phyloP scores from a whole-genome alignment of 2,797 vertebrate genomes.

The Leuciscus waleckii region DNA sequence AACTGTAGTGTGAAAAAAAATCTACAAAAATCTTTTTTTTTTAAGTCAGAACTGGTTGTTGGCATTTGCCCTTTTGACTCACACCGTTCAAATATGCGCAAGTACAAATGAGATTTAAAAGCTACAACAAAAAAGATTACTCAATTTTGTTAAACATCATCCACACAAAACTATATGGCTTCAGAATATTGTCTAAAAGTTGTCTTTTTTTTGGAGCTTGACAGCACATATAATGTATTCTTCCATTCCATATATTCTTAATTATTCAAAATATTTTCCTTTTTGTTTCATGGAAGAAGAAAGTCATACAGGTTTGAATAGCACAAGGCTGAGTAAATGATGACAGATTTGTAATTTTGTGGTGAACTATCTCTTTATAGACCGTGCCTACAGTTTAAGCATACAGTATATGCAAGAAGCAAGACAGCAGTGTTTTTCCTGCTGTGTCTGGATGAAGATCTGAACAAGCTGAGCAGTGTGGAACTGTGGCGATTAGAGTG shows the following conservation, averaged over 20 bases:
- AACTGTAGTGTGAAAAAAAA: background rate
- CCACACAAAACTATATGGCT: background rate
- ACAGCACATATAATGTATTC: background rate
- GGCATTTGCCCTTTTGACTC: no score
- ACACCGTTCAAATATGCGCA: background rate
- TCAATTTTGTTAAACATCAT: background rate
- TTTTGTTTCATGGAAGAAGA: background rate
- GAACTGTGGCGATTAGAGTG: constrained; percentile 73
- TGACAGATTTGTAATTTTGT: background rate
- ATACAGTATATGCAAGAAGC: background rate
- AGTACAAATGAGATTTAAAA: background rate
- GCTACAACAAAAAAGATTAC: background rate
- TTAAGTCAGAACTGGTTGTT: no score
- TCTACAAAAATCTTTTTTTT: background rate
- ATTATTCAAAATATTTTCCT: background rate
- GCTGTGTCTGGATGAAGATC: constrained; percentile 60
- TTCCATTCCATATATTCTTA: background rate
- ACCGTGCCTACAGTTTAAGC: background rate
- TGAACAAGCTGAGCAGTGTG: constrained; percentile 70
- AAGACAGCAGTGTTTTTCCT: background rate
- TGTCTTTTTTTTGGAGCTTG: background rate
- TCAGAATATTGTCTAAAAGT: background rate
- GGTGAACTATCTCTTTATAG: background rate
- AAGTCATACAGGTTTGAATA: background rate
- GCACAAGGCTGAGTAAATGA: background rate